A percentile compares a stretch with the other conserved stretches of the same genome.
Evolutionary conservation across 2,113 vertebrate species (phyloP).

Genomic region (Laticauda laticaudata): DNA sequence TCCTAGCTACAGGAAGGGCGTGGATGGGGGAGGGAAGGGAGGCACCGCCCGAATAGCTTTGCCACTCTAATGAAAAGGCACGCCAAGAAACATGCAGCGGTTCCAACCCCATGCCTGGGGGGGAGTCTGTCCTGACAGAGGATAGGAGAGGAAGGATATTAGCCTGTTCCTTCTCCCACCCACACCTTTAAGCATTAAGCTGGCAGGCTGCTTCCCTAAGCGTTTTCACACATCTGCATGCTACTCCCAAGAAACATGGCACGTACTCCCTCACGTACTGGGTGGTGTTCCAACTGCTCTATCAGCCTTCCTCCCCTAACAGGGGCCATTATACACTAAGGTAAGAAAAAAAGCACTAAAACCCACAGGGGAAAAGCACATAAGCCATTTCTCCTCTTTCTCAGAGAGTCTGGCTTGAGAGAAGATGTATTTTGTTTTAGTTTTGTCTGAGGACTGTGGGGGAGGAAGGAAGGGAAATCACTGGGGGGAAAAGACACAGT

Average conservation of each 20-base stretch:
- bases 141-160: slow-evolving; percentile 13
- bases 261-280: not conserved
- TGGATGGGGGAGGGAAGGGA: not conserved
- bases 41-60: not conserved
- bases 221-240: not conserved
- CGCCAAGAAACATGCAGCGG: not conserved
- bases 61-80: not conserved
- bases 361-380: too few relatives aligned
- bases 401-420: not conserved
- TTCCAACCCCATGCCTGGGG: slow-evolving; percentile 15
- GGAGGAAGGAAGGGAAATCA: not conserved
- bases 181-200: not conserved
- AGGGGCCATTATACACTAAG: not conserved
- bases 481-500: not conserved
- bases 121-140: slow-evolving; percentile 29
- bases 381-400: not conserved
- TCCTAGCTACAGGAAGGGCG: slow-evolving; percentile 4
- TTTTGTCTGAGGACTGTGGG: not conserved
- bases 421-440: not conserved
- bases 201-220: slow-evolving; percentile 1
- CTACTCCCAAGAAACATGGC: not conserved
- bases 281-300: not conserved
- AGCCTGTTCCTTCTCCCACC: not conserved
- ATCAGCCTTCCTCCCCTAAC: not conserved
- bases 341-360: not conserved